Percentiles rank a stretch among this genome's conserved stretches.
These are phyloP conservation scores for Psittacula echo DNA, from an alignment of 2,797 vertebrate genomes.

Conservation along the genomic window DNA sequence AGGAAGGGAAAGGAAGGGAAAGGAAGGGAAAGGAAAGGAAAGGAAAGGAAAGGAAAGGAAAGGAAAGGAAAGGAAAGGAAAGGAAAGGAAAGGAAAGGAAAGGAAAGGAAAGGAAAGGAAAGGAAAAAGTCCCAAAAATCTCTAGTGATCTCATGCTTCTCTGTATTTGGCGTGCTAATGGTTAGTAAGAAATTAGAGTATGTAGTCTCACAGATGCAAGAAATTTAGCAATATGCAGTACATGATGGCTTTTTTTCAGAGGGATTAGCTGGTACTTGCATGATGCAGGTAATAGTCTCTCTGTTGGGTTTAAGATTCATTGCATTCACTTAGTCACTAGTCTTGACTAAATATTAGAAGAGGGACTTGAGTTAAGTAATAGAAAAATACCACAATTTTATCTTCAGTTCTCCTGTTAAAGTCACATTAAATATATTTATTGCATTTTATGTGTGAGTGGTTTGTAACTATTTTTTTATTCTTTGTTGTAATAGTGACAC, in stretches of 20 bases:
- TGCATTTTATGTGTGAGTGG: not conserved
- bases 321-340: not conserved
- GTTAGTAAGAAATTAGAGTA: not conserved
- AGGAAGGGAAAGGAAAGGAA: no score
- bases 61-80: no score
- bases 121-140: not conserved
- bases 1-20: fast-evolving
- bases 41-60: no score
- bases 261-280: fast-evolving
- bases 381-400: not conserved
- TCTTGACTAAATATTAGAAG: not conserved
- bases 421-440: not conserved
- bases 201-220: not conserved
- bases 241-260: not conserved
- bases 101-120: not conserved
- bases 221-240: not conserved
- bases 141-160: not conserved
- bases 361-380: not conserved
- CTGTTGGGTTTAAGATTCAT: not conserved
- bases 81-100: not conserved
- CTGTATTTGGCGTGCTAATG: not conserved
- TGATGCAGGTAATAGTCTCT: not conserved
- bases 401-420: not conserved
- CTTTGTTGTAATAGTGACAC: not conserved
- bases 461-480: not conserved